A percentile compares a stretch with the other conserved stretches of the same genome.
Evolutionary conservation across 30 jellyfish, hydroid and myxozoan species (phyloP).

Genomic region (Catostylus mosaicus): DNA sequence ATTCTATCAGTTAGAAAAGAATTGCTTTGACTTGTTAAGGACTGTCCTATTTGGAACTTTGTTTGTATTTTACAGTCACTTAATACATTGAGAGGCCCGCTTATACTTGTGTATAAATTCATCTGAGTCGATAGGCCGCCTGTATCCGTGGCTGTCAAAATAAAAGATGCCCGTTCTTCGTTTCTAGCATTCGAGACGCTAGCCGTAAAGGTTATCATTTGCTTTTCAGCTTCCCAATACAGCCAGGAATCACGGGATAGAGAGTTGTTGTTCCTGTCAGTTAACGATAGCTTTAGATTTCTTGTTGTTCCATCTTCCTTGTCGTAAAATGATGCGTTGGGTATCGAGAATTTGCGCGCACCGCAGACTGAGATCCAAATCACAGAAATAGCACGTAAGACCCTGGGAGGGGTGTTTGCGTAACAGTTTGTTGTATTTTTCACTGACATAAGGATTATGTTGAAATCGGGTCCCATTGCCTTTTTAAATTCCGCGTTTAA

Average conservation of each 20-base stretch:
- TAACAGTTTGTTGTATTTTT: conserved; percentile 19
- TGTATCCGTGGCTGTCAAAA: conserved; percentile 47
- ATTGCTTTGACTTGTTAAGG: conserved; percentile 31
- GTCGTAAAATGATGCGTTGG: conserved; percentile 55
- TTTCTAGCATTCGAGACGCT: conserved; percentile 27
- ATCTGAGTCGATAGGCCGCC: conserved; percentile 45
- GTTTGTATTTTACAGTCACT: conserved; percentile 37
- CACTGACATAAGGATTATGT: not conserved
- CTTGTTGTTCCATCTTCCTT: conserved; percentile 68
- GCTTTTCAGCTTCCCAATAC: conserved; percentile 39
- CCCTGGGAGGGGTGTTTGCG: conserved; percentile 67
- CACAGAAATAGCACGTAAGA: conserved; percentile 1
- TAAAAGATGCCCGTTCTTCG: conserved; percentile 10
- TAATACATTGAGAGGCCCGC: conserved; percentile 47
- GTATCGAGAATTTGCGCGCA: conserved; percentile 26
- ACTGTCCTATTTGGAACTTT: conserved; percentile 19
- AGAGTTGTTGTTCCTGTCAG: conserved; percentile 37
- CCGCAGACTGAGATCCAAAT: conserved; percentile 59
- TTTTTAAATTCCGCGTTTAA: not conserved
- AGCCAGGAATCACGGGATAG: conserved; percentile 43
- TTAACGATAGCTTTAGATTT: conserved; percentile 25
- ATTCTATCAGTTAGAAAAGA: conserved; percentile 25
- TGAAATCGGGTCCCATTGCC: conserved; percentile 47
- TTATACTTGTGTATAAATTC: conserved; percentile 3
- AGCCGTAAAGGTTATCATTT: conserved; percentile 41